These are phyloP conservation scores for Podiceps cristatus DNA, from an alignment of 2,113 vertebrate genomes.

Conservation along the genomic window DNA sequence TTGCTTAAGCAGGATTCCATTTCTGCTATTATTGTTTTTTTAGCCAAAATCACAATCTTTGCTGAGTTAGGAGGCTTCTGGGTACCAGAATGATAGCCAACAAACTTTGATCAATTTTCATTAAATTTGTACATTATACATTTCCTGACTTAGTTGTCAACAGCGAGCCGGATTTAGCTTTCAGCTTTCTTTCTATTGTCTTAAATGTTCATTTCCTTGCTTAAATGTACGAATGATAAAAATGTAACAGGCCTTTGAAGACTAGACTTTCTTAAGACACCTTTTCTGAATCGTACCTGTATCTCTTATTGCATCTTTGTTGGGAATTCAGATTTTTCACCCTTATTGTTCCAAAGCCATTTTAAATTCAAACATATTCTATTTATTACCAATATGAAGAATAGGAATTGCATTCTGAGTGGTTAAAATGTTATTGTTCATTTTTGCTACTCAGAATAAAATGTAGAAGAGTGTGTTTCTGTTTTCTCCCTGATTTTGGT, in stretches of 20 bases:
- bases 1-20: background rate
- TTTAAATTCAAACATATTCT: background rate
- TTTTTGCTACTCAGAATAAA: background rate
- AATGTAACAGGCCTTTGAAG: background rate
- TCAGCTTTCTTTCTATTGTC: background rate
- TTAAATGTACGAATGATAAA: background rate
- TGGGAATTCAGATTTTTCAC: background rate
- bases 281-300: background rate
- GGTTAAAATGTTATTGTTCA: background rate
- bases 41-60: background rate
- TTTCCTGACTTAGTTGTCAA: background rate
- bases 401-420: background rate
- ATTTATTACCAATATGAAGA: background rate
- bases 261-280: background rate
- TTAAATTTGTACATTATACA: background rate
- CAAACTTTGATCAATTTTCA: background rate
- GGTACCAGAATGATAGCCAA: background rate
- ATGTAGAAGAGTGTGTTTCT: background rate
- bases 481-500: background rate
- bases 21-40: background rate
- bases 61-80: background rate
- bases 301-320: background rate
- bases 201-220: background rate
- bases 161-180: background rate
- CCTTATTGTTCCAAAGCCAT: background rate